phyloP scores from a whole-genome alignment of 2,797 vertebrate genomes.

The Danio aesculapii region DNA sequence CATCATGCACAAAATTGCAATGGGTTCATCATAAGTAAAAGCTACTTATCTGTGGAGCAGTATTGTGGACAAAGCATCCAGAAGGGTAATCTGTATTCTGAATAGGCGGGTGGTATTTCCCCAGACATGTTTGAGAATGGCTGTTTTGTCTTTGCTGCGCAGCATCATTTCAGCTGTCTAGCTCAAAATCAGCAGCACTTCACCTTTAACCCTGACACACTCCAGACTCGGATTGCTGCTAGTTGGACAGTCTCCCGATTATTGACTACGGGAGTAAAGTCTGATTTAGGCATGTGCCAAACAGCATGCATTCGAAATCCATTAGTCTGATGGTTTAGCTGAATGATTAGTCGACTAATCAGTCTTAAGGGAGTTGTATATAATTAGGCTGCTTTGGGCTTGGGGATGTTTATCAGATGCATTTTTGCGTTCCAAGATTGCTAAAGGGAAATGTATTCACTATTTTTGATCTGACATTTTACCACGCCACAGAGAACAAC shows the following conservation, averaged over 20 bases:
- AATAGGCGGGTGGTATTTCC: constrained; percentile 27
- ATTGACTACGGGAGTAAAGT: neutral
- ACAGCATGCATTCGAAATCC: neutral
- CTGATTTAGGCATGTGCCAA: neutral
- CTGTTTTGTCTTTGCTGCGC: constrained; percentile 17
- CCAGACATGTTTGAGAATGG: constrained; percentile 34
- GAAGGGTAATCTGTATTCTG: constrained; percentile 39
- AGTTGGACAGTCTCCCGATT: neutral
- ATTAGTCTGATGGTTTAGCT: neutral
- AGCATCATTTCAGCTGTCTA: constrained; percentile 24
- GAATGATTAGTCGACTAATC: neutral
- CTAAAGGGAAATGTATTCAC: neutral
- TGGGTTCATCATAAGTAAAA: constrained; percentile 28
- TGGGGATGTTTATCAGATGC: neutral
- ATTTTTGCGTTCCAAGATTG: neutral
- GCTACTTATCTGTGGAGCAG: constrained; percentile 21
- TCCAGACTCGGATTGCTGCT: constrained; percentile 7
- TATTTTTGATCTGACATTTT: neutral
- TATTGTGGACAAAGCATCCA: constrained; percentile 18
- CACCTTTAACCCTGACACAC: constrained; percentile 29
- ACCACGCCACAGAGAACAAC: too few relatives aligned
- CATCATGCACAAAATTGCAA: constrained; percentile 45
- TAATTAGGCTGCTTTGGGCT: too few relatives aligned
- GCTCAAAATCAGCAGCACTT: constrained; percentile 33
- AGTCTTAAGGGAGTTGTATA: too few relatives aligned